Conservation (phyloP, 2,797 vertebrate species). For the Sebastes miniatus region DNA sequence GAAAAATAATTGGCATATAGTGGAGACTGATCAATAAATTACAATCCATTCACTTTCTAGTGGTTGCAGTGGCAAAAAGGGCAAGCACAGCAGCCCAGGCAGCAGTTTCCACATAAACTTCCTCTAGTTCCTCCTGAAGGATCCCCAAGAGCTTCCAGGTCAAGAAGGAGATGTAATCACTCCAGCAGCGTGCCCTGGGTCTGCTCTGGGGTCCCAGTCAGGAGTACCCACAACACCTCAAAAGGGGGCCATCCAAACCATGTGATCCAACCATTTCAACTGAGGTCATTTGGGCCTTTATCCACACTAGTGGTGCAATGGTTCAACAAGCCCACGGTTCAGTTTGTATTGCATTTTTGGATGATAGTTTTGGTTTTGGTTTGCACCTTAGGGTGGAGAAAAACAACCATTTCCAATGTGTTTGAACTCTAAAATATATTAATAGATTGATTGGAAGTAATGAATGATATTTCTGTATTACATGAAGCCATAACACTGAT, state of each 20-base stretch:
- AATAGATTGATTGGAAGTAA: too few species aligned
- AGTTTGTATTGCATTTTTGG: too few species aligned
- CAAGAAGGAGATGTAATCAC: neutral
- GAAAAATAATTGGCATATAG: slow-evolving; percentile 44
- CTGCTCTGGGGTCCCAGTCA: neutral
- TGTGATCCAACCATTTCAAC: neutral
- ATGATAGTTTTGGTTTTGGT: too few species aligned
- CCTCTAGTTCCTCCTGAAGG: neutral
- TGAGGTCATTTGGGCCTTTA: neutral
- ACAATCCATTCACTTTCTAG: neutral
- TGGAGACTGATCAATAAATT: neutral
- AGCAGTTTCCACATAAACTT: neutral
- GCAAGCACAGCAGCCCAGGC: neutral
- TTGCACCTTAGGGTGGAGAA: too few species aligned
- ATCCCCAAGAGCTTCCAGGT: neutral
- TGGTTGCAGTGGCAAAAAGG: neutral
- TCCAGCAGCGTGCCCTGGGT: neutral
- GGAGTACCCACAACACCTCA: neutral
- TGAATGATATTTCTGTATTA: too few species aligned
- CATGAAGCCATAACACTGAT: too few species aligned
- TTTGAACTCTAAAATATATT: too few species aligned
- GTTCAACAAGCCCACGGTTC: too few species aligned
- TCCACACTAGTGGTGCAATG: too few species aligned
- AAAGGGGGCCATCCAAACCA: neutral
- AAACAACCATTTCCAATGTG: too few species aligned